Base-by-base conservation (phyloP, 2,797 vertebrate species). In the Gallinago nigripennis region DNA sequence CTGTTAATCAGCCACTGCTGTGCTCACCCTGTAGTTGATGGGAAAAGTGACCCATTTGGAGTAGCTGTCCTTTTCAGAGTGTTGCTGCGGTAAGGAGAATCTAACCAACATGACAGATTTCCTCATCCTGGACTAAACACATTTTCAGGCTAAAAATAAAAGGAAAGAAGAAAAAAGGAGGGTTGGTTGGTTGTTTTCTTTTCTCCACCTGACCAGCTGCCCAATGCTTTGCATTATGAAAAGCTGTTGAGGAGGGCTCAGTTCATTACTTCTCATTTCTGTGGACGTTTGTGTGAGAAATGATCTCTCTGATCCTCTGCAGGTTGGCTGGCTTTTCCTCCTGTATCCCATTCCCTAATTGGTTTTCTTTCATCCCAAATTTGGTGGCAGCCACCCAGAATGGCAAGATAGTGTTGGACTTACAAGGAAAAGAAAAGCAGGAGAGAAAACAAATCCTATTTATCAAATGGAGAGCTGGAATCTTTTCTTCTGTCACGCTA, bases 261-360 rank as follows among this genome's bases (percentile, higher is more conserved):
- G 76, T 48, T 95, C 73, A 88, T 97, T 97, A 81, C 63, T 94
- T 86, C 81, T 96, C 45, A 85, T 96, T 89, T 86, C 66, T 56
- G 31, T 43, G 39, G 53, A 80, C 21, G 6, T 17, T 78, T 77
- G 37, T 46, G 15, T 60, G 78, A 92, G 68, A 96, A 87, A 93
- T 46, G 5, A 60, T 72, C 30, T 63, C 39, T 82, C 23, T 82
- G 87, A 91, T 93, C 60, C 60, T 93, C 86, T 64, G 56, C 21
- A 16, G 61, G 9, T 15, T 45, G 30, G 4, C 31, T 56, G 45
- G 37, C 43, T 96, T 82, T 79, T 60, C 77, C 48, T 79, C 1
- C 0, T 16, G 31, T 43, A 31, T 70, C 28, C 58, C 21, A 7
- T 46, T 39, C 58, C 31, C 64, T 70, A 45, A 31, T 1, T 71